Percentiles rank a stretch among this genome's conserved stretches.
phyloP scores from a whole-genome alignment of 2,113 vertebrate species.

The Ancistrus triradiatus region DNA sequence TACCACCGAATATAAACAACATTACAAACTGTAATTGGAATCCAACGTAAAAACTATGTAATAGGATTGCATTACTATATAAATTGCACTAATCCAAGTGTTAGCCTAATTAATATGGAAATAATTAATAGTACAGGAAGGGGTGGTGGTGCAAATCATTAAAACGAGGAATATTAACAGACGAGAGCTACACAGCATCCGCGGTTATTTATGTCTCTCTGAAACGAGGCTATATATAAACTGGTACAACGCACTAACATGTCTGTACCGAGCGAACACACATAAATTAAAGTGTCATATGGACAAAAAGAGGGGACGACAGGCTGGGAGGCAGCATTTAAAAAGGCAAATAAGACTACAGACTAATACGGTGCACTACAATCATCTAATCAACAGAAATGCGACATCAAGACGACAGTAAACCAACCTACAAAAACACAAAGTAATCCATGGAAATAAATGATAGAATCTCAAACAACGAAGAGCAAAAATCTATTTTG shows the following conservation, averaged over 20 bases:
- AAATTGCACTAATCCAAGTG: too few species aligned
- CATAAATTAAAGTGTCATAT: background rate
- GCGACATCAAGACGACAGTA: background rate
- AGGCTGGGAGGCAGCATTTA: background rate
- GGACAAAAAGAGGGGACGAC: background rate
- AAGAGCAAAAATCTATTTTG: background rate
- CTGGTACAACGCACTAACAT: background rate
- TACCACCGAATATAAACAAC: too few species aligned
- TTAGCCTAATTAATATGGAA: slow-evolving; percentile 8
- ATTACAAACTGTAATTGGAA: too few species aligned
- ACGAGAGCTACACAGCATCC: too few species aligned
- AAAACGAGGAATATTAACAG: too few species aligned
- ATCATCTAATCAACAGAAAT: background rate
- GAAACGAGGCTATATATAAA: slow-evolving; percentile 3
- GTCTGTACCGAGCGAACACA: background rate
- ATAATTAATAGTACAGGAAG: slow-evolving; percentile 4
- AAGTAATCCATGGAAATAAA: too few species aligned
- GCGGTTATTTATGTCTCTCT: too few species aligned
- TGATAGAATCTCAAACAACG: background rate
- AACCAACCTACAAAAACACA: background rate
- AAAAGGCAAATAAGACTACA: slow-evolving; percentile 6
- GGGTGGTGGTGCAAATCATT: too few species aligned
- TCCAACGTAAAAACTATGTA: too few species aligned
- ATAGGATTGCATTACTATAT: too few species aligned
- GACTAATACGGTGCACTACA: background rate